Base-by-base conservation (phyloP, 64 coral and sea anemone genomes). In the Pachyseris speciosa region DNA sequence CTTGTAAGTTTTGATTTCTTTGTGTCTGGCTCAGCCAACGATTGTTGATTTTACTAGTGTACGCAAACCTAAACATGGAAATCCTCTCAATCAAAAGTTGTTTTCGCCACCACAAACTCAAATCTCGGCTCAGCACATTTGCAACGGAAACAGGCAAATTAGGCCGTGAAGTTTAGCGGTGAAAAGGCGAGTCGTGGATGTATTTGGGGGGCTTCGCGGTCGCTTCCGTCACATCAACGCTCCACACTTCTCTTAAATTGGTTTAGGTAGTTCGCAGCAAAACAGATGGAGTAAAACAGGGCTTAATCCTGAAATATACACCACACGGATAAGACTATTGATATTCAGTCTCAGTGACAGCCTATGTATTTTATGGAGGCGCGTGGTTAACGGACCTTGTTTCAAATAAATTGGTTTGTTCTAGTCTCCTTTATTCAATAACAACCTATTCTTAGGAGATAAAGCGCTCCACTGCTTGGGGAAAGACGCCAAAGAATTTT, bases 131-230 rank as follows among this genome's bases (percentile, higher is more conserved):
- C 83, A 69, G 47, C 94, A 92, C 89, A 83, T 78, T 81, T 92
- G 75, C 59, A 87, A 92, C 94, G 94, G 94, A 92, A 92, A 92
- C 87, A 52, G 84, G 74, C 89, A 92, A 96, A 96, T 92, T 88
- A 88, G 68, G 72, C n/a, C n/a, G 78, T 69, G 37, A 88, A 88
- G 68, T 73, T 88, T 84, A 92, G 75, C 44, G 77, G 40, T 87
- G 86, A 79, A 84, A 57, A 79, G 65, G 83, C 37, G 50, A 77
- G 87, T 59, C 77, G 63, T 74, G 45, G 64, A 20, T 74, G 76
- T 73, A 69, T 69, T 72, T 92, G 15, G 71, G 42, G 91, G 67
- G 52, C 19, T 69, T 76, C 81, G 45, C 22, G 69, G 76, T 48
- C 41, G 80, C 69, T 80, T 93, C 75, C 75, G 89, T 85, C 29